Evolutionary conservation across 2,113 vertebrate genomes (phyloP).

Genomic region (Ascaphus truei): DNA sequence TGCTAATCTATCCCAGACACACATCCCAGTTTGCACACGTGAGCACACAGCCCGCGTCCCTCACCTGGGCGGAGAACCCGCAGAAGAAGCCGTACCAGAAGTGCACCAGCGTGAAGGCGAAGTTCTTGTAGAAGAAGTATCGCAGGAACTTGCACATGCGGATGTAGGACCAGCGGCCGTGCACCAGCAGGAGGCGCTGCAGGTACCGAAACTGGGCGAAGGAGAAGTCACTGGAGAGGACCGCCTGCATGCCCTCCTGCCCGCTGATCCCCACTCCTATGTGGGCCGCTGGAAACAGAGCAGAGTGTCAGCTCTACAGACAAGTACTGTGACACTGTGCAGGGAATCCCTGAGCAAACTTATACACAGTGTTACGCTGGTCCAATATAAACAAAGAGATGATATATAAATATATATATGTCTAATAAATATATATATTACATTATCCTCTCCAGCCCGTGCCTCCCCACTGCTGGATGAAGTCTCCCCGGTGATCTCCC

Average conservation of each 20-base stretch:
- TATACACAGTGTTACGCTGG: too few relatives aligned
- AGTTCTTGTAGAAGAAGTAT: constrained; percentile 98
- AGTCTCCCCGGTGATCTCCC: too few relatives aligned
- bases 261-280: constrained; percentile 91
- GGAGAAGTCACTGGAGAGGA: constrained; percentile 85
- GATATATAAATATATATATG: too few relatives aligned
- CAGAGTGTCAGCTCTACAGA: background rate
- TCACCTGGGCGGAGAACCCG: constrained; percentile 93
- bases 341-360: background rate
- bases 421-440: too few relatives aligned
- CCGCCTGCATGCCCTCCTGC: constrained; percentile 91
- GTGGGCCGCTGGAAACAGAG: constrained; percentile 74
- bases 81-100: constrained; percentile 96
- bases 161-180: constrained; percentile 92
- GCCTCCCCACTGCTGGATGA: too few relatives aligned
- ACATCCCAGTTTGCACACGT: too few relatives aligned
- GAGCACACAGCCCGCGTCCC: background rate
- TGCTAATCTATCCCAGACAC: too few relatives aligned
- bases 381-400: too few relatives aligned
- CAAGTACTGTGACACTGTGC: background rate
- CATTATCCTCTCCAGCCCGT: too few relatives aligned
- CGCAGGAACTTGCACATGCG: constrained; percentile 95
- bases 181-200: constrained; percentile 88
- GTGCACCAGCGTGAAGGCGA: constrained; percentile 89
- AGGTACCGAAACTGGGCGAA: constrained; percentile 91